Evolutionary conservation across 2,797 vertebrate species (phyloP).

Genomic region (Mallotus villosus): DNA sequence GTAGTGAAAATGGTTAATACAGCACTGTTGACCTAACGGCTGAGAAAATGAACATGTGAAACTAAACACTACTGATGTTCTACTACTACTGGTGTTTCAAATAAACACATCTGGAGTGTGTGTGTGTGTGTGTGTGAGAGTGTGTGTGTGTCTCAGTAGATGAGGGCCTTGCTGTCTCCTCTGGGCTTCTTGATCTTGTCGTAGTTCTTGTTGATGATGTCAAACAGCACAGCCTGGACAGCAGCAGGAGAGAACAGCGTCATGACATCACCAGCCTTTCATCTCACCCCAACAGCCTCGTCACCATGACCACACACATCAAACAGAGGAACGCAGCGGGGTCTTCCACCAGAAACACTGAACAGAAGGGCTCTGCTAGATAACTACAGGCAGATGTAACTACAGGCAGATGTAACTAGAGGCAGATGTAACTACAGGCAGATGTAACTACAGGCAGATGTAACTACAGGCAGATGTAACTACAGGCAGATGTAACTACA

Average conservation of each 20-base stretch:
- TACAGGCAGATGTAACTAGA: too few relatives aligned
- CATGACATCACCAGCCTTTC: slow-evolving; percentile 24
- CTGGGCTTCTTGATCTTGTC: slow-evolving; percentile 91
- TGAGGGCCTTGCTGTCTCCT: slow-evolving; percentile 87
- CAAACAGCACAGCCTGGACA: slow-evolving; percentile 83
- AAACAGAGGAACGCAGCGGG: slow-evolving; percentile 47
- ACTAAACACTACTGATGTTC: slow-evolving; percentile 40
- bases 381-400: too few relatives aligned
- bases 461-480: too few relatives aligned
- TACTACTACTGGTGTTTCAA: slow-evolving; percentile 27
- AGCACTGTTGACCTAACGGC: slow-evolving; percentile 3
- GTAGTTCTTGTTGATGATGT: slow-evolving; percentile 88
- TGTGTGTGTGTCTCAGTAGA: slow-evolving; percentile 78
- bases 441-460: too few relatives aligned
- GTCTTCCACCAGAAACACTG: slow-evolving; percentile 41
- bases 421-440: too few relatives aligned
- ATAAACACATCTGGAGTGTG: neutral
- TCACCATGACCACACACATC: slow-evolving; percentile 51
- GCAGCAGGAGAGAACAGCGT: neutral
- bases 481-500: too few relatives aligned
- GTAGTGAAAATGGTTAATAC: slow-evolving; percentile 47
- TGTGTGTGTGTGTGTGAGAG: slow-evolving; percentile 16
- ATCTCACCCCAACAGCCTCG: slow-evolving; percentile 45
- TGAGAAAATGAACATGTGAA: slow-evolving; percentile 25
- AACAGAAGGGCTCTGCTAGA: slow-evolving; percentile 7